These are phyloP conservation scores for Mamestra configurata DNA, from an alignment of 1,140 invertebrate genomes.

Conservation along the genomic window DNA sequence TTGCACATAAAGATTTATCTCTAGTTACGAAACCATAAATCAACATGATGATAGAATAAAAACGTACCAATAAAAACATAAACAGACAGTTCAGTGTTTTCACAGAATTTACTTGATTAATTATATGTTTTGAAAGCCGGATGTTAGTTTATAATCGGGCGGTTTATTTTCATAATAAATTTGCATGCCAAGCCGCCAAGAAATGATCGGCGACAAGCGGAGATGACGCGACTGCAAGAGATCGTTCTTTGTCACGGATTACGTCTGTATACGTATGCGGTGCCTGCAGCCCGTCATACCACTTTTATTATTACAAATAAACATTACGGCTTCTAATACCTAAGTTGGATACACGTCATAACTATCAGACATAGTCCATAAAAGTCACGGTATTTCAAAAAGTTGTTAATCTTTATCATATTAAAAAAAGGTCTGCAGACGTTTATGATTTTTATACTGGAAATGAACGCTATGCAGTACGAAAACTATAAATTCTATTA, in stretches of 20 bases:
- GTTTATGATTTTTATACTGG: not conserved
- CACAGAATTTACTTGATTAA: constrained; percentile 62
- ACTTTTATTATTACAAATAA: not conserved
- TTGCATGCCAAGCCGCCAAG: constrained; percentile 53
- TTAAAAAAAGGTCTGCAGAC: not conserved
- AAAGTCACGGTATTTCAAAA: not conserved
- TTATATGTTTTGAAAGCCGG: constrained; percentile 66
- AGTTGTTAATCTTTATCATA: not conserved
- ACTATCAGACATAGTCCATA: not conserved
- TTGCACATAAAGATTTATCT: constrained; percentile 41
- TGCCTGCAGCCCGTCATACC: not conserved
- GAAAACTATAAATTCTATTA: not conserved
- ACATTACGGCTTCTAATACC: not conserved
- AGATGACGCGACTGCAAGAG: not conserved
- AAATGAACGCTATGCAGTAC: constrained; percentile 3
- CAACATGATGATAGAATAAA: constrained; percentile 33
- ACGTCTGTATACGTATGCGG: not conserved
- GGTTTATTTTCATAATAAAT: constrained; percentile 68
- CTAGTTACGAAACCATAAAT: constrained; percentile 46
- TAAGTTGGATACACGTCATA: constrained; percentile 1
- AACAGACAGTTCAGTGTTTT: constrained; percentile 60
- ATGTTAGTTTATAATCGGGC: constrained; percentile 60
- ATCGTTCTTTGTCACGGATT: constrained; percentile 8
- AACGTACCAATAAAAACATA: constrained; percentile 33
- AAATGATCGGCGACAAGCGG: constrained; percentile 30